Percentiles rank a stretch among this genome's conserved stretches.
phyloP scores from a whole-genome alignment of 2,888 invertebrate species.

The Apocheima hispidaria region DNA sequence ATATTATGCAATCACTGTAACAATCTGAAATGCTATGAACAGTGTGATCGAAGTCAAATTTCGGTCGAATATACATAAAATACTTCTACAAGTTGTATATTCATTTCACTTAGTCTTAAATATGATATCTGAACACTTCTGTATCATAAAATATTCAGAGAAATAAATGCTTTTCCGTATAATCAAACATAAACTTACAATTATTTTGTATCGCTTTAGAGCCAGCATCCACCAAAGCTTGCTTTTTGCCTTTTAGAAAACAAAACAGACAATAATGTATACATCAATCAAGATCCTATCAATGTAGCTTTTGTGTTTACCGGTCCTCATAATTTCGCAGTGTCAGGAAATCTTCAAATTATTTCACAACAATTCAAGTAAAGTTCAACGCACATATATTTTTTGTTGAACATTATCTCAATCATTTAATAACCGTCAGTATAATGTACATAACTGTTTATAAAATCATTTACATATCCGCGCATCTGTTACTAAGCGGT shows the following conservation, averaged over 20 bases:
- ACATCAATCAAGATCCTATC: neutral
- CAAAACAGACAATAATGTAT: too few species aligned
- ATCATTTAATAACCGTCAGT: neutral
- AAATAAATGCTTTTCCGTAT: too few species aligned
- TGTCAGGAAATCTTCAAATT: neutral
- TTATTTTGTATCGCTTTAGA: too few species aligned
- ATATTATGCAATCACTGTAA: neutral
- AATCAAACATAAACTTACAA: too few species aligned
- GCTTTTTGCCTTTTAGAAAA: too few species aligned
- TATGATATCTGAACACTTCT: too few species aligned
- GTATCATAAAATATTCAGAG: too few species aligned
- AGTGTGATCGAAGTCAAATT: neutral
- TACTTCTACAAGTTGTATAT: neutral
- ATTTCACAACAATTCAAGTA: neutral
- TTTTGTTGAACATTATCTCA: neutral
- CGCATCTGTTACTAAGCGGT: constrained; percentile 25
- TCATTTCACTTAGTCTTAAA: too few species aligned
- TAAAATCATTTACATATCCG: constrained; percentile 20
- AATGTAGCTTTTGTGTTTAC: neutral
- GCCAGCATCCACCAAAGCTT: too few species aligned
- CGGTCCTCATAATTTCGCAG: neutral
- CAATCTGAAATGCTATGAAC: neutral
- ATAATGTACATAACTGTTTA: constrained; percentile 11
- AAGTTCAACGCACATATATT: neutral
- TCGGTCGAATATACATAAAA: neutral